Conservation (phyloP, 2,113 vertebrate species). For the Xyliphius kryptos region DNA sequence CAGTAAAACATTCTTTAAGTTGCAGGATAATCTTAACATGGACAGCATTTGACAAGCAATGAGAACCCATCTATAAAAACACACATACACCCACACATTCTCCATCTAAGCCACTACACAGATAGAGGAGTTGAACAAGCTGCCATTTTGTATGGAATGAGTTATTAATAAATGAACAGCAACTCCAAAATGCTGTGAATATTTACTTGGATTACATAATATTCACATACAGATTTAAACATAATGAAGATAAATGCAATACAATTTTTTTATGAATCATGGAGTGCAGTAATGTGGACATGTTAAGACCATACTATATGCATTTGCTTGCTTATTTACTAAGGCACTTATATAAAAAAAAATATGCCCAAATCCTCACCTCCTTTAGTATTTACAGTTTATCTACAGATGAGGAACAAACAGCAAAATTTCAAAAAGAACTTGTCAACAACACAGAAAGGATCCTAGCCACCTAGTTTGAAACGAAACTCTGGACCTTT, state of each 20-base stretch:
- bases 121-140: background rate
- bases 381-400: no score
- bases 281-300: background rate
- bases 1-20: background rate
- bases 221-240: slow-evolving; percentile 1
- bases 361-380: no score
- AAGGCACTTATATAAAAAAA: no score
- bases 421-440: no score
- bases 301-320: background rate
- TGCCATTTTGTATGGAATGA: slow-evolving; percentile 3
- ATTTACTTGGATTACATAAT: slow-evolving; percentile 11
- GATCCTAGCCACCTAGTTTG: no score
- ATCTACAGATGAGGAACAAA: no score
- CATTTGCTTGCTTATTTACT: background rate
- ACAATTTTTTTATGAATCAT: background rate
- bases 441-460: no score
- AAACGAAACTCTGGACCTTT: no score
- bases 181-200: background rate
- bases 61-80: slow-evolving; percentile 6
- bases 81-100: slow-evolving; percentile 7
- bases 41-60: background rate
- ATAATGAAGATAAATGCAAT: background rate
- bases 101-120: background rate
- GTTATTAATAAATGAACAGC: background rate
- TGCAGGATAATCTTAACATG: background rate